Percentiles rank a stretch among this genome's conserved stretches.
These are phyloP conservation scores for Watsonalla cultraria DNA, from an alignment of 2,888 invertebrate species.

Conservation along the genomic window DNA sequence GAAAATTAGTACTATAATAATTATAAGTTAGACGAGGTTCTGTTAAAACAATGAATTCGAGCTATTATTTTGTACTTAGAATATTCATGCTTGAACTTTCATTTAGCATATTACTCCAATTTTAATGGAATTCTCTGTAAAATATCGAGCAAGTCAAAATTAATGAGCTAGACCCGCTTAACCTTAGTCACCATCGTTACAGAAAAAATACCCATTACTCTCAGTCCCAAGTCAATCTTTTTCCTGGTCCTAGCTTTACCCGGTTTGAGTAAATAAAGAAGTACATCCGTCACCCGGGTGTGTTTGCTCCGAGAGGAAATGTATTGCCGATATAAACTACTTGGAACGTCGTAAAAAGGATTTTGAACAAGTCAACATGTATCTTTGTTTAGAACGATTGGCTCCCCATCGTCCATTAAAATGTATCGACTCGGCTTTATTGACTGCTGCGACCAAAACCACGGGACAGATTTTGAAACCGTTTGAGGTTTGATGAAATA, in stretches of 20 bases:
- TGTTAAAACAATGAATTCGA: too few species aligned
- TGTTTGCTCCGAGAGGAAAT: constrained; percentile 27
- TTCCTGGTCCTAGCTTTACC: constrained; percentile 12
- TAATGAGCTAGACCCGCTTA: not conserved
- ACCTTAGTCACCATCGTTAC: too few species aligned
- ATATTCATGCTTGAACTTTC: too few species aligned
- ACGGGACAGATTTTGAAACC: not conserved
- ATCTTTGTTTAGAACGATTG: constrained; percentile 35
- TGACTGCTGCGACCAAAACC: constrained; percentile 8
- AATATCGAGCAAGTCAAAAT: too few species aligned
- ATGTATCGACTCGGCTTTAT: constrained; percentile 20
- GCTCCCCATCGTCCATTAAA: constrained; percentile 15
- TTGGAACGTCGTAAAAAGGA: constrained; percentile 31
- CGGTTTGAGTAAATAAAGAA: constrained; percentile 25
- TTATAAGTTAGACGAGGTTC: not conserved
- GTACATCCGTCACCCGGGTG: constrained; percentile 28
- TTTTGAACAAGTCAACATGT: constrained; percentile 32
- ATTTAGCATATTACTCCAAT: too few species aligned
- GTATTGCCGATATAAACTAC: constrained; percentile 40
- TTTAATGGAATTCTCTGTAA: too few species aligned
- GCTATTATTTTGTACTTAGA: too few species aligned
- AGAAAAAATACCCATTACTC: not conserved
- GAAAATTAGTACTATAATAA: not conserved
- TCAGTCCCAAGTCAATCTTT: not conserved
- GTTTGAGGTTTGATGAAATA: not conserved